These are phyloP conservation scores for Sparidentex hasta DNA, from an alignment of 2,797 vertebrate genomes.

Conservation along the genomic window DNA sequence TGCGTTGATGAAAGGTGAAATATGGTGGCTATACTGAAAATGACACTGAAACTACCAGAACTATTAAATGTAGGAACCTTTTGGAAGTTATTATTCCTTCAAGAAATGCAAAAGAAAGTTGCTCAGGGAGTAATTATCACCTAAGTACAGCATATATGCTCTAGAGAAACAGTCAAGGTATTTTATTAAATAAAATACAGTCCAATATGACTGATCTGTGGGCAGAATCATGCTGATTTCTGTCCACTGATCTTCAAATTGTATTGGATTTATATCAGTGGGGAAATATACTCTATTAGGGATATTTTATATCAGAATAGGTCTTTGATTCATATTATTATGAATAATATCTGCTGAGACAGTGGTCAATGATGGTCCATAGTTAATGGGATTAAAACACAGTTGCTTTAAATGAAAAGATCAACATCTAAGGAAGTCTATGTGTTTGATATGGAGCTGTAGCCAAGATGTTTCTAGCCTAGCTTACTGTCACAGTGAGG, in stretches of 20 bases:
- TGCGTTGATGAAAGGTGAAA: neutral
- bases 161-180: neutral
- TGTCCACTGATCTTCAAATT: neutral
- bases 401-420: neutral
- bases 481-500: neutral
- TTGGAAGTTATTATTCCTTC: neutral
- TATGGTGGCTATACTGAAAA: too few relatives aligned
- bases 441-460: too few relatives aligned
- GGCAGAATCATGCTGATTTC: neutral
- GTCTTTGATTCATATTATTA: slow-evolving; percentile 7
- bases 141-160: neutral
- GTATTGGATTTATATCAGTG: slow-evolving; percentile 14
- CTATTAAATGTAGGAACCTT: neutral
- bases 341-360: neutral
- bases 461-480: too few relatives aligned
- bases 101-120: neutral
- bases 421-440: neutral
- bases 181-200: neutral
- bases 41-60: neutral
- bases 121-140: neutral
- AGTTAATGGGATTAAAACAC: neutral
- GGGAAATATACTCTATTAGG: slow-evolving; percentile 20
- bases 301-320: neutral
- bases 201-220: neutral
- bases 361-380: neutral